A percentile compares a stretch with the other conserved stretches of the same genome.
These are phyloP conservation scores for Bos javanicus DNA, from an alignment of 2,113 vertebrate genomes.

Conservation along the genomic window DNA sequence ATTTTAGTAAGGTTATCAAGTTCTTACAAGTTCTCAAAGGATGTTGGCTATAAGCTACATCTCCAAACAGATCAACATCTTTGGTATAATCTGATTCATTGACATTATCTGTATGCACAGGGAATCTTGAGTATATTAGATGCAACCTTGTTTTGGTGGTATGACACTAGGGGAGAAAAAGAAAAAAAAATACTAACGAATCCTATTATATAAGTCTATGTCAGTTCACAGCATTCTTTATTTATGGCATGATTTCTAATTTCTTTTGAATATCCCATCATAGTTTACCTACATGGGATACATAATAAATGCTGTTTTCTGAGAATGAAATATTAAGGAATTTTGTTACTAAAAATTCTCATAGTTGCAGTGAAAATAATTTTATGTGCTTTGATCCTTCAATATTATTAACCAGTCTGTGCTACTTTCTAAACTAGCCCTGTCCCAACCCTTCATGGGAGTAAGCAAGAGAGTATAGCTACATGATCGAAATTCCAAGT, in stretches of 20 bases:
- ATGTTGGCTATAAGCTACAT: background rate
- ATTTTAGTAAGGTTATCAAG: background rate
- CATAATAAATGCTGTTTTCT: conserved; percentile 5
- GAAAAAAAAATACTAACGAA: background rate
- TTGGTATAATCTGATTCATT: background rate
- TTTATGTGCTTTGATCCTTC: background rate
- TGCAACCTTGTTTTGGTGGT: background rate
- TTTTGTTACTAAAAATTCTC: background rate
- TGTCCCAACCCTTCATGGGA: background rate
- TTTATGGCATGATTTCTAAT: background rate
- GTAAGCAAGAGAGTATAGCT: background rate
- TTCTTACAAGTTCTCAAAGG: background rate
- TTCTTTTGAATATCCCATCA: background rate
- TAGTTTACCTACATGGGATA: background rate
- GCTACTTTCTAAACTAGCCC: background rate
- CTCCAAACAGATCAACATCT: background rate
- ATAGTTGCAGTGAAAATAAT: background rate
- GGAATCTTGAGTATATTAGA: background rate
- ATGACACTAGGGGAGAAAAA: background rate
- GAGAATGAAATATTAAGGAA: background rate
- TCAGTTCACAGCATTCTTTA: background rate
- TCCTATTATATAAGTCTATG: background rate
- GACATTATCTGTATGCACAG: background rate
- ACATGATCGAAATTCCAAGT: background rate
- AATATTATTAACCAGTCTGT: background rate